Percentiles rank a stretch among this genome's conserved stretches.
phyloP scores from a whole-genome alignment of 1,140 invertebrate species.

The Odontomachus brunneus region DNA sequence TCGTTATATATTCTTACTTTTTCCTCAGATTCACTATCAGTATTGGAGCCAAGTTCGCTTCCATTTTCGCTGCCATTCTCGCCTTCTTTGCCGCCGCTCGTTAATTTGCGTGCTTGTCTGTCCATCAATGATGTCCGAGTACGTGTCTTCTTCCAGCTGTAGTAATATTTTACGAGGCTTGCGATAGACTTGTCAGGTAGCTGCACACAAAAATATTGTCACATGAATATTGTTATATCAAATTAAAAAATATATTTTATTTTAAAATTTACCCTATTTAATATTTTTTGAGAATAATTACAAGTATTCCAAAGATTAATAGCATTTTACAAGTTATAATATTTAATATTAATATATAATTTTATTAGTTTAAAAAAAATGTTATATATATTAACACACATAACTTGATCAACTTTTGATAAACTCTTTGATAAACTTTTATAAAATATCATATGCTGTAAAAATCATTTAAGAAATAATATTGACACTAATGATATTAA shows the following conservation, averaged over 20 bases:
- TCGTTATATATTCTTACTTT: constrained; percentile 89
- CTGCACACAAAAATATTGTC: constrained; percentile 85
- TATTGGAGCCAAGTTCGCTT: constrained; percentile 91
- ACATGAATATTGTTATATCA: constrained; percentile 2
- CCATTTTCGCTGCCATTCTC: constrained; percentile 92
- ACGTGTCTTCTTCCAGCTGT: constrained; percentile 98
- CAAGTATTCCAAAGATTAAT: too few species aligned
- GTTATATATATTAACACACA: too few species aligned
- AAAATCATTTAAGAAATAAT: constrained; percentile 3
- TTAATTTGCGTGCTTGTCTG: constrained; percentile 91
- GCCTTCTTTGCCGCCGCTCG: constrained; percentile 85
- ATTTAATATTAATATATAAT: too few species aligned
- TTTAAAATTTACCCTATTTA: too few species aligned
- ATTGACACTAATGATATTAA: constrained; percentile 29
- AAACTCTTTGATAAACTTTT: neutral
- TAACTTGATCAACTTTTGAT: too few species aligned
- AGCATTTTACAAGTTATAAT: too few species aligned
- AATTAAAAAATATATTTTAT: neutral
- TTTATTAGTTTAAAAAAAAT: neutral
- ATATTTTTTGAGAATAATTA: too few species aligned
- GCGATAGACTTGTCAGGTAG: constrained; percentile 98
- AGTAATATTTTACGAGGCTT: constrained; percentile 98
- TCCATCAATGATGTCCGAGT: constrained; percentile 97
- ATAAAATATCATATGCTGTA: neutral
- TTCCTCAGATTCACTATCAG: constrained; percentile 95